Conservation (phyloP, 2,113 vertebrate genomes). For the Pitta sordida region DNA sequence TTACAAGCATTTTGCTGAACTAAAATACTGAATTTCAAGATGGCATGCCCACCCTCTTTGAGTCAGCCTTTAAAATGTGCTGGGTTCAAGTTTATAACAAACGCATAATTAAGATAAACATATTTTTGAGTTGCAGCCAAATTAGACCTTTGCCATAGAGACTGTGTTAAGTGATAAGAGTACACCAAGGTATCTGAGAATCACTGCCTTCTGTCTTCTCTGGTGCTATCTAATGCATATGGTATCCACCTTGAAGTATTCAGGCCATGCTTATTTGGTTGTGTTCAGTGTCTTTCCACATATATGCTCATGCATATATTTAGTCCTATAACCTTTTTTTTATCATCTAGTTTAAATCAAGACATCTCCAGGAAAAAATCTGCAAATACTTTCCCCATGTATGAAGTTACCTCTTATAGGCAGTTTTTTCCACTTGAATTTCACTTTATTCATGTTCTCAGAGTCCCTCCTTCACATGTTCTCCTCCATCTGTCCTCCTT, state of each 20-base stretch:
- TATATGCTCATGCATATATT: not conserved
- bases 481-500: not conserved
- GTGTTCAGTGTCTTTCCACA: not conserved
- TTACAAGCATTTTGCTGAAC: not conserved
- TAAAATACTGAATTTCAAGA: not conserved
- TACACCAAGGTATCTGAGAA: not conserved
- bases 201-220: not conserved
- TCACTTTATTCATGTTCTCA: not conserved
- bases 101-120: not conserved
- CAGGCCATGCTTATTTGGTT: not conserved
- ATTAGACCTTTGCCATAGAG: not conserved
- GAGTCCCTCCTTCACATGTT: not conserved
- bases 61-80: not conserved
- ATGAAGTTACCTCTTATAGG: not conserved
- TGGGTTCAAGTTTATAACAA: not conserved
- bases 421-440: not conserved
- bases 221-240: rapidly evolving
- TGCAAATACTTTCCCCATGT: not conserved
- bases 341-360: not conserved
- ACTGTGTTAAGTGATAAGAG: not conserved
- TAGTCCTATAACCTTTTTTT: not conserved
- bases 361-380: not conserved
- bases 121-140: not conserved
- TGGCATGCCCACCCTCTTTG: not conserved
- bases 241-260: not conserved